Percentiles rank a stretch among this genome's conserved stretches.
phyloP scores from a whole-genome alignment of 2,113 vertebrate species.

The Calidris pugnax region DNA sequence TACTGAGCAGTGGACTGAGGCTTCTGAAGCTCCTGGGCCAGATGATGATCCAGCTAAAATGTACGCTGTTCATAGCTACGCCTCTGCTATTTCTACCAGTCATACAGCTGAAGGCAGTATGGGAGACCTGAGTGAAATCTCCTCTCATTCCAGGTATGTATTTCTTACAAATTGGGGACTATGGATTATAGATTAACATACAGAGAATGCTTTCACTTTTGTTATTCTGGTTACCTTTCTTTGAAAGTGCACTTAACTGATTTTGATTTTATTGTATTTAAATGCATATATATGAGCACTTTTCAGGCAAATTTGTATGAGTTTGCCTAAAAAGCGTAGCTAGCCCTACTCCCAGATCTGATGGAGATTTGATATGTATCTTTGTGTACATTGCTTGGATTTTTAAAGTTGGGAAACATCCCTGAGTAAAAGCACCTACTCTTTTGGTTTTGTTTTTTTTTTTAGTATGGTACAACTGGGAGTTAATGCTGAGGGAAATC shows the following conservation, averaged over 20 bases:
- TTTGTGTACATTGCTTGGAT: neutral
- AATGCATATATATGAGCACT: neutral
- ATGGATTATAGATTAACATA: rapidly evolving
- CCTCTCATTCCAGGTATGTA: slow-evolving; percentile 90
- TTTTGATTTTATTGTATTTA: neutral
- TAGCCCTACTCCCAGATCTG: neutral
- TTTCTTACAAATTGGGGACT: neutral
- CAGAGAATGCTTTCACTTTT: neutral
- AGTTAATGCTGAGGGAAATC: neutral
- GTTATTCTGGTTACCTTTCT: neutral
- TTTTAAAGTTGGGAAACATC: neutral
- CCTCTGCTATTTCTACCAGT: slow-evolving; percentile 74
- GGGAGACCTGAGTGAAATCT: slow-evolving; percentile 91
- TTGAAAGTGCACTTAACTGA: neutral
- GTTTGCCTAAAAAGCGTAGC: neutral
- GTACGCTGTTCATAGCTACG: slow-evolving; percentile 83
- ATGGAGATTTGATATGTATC: neutral
- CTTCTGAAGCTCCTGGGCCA: slow-evolving; percentile 70
- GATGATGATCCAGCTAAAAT: slow-evolving; percentile 84
- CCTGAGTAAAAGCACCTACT: neutral
- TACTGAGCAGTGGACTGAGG: slow-evolving; percentile 81
- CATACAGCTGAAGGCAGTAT: slow-evolving; percentile 84
- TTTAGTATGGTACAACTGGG: neutral
- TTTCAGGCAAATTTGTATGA: neutral
- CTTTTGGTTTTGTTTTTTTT: neutral